Evolutionary conservation across 2,797 vertebrate species (phyloP).

Genomic region (Danio aesculapii): DNA sequence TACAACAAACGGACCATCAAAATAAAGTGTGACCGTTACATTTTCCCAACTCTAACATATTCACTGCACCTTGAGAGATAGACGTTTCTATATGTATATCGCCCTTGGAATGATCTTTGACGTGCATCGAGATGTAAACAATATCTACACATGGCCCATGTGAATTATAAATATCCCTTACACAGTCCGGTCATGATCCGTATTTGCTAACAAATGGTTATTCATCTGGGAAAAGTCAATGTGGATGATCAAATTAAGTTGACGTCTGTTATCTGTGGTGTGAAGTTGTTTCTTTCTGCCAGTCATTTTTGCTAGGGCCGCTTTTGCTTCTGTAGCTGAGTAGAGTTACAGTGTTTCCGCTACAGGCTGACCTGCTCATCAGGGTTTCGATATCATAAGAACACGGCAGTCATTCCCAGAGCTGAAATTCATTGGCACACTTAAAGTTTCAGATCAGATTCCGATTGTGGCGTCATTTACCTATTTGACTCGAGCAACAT

Average conservation of each 20-base stretch:
- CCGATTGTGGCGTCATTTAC: background rate
- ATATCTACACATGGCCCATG: background rate
- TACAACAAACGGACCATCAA: no score
- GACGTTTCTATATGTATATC: background rate
- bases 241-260: slow-evolving; percentile 52
- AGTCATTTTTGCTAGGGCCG: slow-evolving; percentile 32
- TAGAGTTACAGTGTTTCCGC: slow-evolving; percentile 46
- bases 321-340: slow-evolving; percentile 37
- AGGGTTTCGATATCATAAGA: slow-evolving; percentile 26
- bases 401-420: background rate
- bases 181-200: slow-evolving; percentile 13
- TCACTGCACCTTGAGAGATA: background rate
- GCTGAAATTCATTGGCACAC: slow-evolving; percentile 20
- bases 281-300: slow-evolving; percentile 29
- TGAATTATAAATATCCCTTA: slow-evolving; percentile 44
- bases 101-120: slow-evolving; percentile 16
- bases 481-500: background rate
- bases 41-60: background rate
- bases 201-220: slow-evolving; percentile 30
- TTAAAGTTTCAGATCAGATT: slow-evolving; percentile 21
- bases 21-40: no score
- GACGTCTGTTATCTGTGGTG: slow-evolving; percentile 32
- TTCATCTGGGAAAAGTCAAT: slow-evolving; percentile 10
- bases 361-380: slow-evolving; percentile 19
- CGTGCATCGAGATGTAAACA: slow-evolving; percentile 13